A percentile compares a stretch with the other conserved stretches of the same genome.
Conservation (phyloP, 1,140 invertebrate species). For the Dendrolimus kikuchii region DNA sequence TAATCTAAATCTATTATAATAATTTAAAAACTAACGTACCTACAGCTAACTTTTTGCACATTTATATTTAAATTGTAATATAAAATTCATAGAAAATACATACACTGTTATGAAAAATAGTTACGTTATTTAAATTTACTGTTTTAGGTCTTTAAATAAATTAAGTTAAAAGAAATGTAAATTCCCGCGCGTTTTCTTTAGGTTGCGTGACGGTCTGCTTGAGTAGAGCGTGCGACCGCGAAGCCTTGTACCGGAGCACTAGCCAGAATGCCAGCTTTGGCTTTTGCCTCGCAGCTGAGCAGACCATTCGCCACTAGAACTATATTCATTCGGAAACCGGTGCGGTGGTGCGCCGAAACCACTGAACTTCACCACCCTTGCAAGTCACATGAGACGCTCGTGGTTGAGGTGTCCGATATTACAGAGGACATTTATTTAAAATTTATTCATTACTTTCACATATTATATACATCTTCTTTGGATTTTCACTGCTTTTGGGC, state of each 20-base stretch:
- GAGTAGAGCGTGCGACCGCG: conserved; percentile 19
- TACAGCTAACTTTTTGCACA: too few species aligned
- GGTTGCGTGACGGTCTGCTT: conserved; percentile 1
- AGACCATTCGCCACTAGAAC: conserved; percentile 1
- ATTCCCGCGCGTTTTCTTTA: conserved; percentile 12
- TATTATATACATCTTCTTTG: too few species aligned
- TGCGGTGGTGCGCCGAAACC: too few species aligned
- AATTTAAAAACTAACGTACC: too few species aligned
- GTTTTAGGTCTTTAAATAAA: background rate
- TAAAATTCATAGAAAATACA: background rate
- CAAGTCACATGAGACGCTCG: too few species aligned
- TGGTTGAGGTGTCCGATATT: too few species aligned
- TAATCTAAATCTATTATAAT: too few species aligned
- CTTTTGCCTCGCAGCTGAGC: background rate
- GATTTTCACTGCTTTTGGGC: too few species aligned
- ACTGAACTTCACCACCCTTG: too few species aligned
- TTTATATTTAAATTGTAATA: background rate
- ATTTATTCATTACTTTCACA: too few species aligned
- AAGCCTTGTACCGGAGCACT: conserved; percentile 22
- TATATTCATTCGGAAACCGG: background rate
- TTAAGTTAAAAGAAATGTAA: background rate
- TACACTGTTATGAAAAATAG: background rate
- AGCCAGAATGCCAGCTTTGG: conserved; percentile 1
- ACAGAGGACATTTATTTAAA: too few species aligned
- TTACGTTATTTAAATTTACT: background rate